Evolutionary conservation across 2,797 vertebrate species (phyloP).

Genomic region (Poeciliopsis paucimaculata): DNA sequence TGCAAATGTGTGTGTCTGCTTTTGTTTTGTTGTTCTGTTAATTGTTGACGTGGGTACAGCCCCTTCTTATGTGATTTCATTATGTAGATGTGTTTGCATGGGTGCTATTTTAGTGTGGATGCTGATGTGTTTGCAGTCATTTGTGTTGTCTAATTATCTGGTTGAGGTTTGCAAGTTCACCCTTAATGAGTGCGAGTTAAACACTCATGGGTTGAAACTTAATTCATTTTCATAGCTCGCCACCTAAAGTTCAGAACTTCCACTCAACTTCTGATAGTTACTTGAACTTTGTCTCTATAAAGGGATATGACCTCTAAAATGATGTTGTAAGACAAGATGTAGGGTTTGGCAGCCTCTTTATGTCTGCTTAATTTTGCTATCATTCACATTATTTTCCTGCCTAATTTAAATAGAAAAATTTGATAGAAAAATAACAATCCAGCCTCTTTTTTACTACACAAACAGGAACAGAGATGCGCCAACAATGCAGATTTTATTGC

Average conservation of each 20-base stretch:
- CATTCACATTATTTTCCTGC: neutral
- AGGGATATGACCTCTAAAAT: neutral
- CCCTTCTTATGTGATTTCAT: constrained; percentile 45
- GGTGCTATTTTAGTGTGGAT: constrained; percentile 17
- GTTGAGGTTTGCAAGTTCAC: neutral
- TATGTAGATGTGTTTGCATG: constrained; percentile 42
- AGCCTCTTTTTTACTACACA: neutral
- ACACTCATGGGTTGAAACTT: neutral
- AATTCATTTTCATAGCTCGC: neutral
- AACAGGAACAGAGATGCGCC: neutral
- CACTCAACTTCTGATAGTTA: neutral
- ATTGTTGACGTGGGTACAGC: constrained; percentile 43
- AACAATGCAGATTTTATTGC: neutral
- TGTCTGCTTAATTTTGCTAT: neutral
- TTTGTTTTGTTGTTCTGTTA: neutral
- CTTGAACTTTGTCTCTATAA: neutral
- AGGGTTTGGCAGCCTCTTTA: neutral
- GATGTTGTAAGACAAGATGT: neutral
- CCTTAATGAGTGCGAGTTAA: neutral
- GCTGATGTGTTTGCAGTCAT: constrained; percentile 1
- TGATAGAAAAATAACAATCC: neutral
- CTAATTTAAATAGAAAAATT: neutral
- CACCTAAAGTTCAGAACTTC: neutral
- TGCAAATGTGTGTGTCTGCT: constrained; percentile 13
- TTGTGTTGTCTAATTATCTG: neutral